phyloP scores from a whole-genome alignment of 2,113 vertebrate species.

The Clarias macrocephalus region DNA sequence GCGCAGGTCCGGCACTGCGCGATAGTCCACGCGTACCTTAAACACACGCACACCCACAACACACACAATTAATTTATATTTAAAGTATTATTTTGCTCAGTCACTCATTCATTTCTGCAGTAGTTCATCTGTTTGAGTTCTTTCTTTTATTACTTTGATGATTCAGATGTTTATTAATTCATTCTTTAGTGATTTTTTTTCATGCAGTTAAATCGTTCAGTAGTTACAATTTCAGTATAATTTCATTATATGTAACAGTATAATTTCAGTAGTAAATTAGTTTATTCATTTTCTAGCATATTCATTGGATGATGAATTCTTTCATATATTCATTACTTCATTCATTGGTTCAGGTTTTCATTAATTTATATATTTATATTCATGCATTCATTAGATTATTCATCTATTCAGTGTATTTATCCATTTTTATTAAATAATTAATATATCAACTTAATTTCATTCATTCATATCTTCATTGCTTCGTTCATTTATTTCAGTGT shows the following conservation, averaged over 20 bases:
- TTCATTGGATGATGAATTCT: too few species aligned
- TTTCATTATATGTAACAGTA: too few species aligned
- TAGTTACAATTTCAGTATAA: too few species aligned
- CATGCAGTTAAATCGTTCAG: background rate
- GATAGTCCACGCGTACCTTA: constrained; percentile 94
- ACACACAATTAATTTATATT: background rate
- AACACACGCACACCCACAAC: constrained; percentile 17
- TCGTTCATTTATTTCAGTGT: too few species aligned
- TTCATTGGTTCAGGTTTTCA: background rate
- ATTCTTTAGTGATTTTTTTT: too few species aligned
- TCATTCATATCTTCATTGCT: too few species aligned
- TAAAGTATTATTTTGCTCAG: too few species aligned
- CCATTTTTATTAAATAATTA: background rate
- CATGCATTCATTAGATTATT: background rate
- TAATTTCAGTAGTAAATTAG: too few species aligned
- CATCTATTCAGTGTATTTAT: background rate
- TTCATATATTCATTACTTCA: background rate
- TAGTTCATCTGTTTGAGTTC: too few species aligned
- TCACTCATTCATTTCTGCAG: background rate
- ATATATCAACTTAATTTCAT: too few species aligned
- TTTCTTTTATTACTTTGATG: too few species aligned
- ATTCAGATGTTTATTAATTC: too few species aligned
- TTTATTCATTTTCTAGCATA: background rate
- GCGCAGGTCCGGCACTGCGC: constrained; percentile 89
- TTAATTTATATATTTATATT: background rate